phyloP scores from a whole-genome alignment of 2,888 invertebrate genomes.

The Diarsia mendica region DNA sequence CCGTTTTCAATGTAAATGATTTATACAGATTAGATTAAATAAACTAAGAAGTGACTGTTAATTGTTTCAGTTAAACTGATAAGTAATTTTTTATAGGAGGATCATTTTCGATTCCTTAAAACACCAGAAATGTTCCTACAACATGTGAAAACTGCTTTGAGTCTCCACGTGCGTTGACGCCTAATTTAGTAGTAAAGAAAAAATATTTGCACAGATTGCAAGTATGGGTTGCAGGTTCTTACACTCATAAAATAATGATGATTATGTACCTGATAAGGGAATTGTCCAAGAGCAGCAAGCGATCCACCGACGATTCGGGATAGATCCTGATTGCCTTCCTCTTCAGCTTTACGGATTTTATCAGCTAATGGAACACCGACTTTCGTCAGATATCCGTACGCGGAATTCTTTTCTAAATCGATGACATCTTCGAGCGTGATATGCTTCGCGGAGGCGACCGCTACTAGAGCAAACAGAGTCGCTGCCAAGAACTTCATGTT shows the following conservation, averaged over 20 bases:
- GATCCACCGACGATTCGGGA: slow-evolving; percentile 66
- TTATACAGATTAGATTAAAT: too few species aligned
- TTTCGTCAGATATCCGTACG: slow-evolving; percentile 62
- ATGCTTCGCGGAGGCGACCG: slow-evolving; percentile 52
- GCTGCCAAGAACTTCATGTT: slow-evolving; percentile 48
- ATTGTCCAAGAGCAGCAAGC: slow-evolving; percentile 55
- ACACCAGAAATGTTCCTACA: neutral
- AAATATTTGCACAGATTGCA: too few species aligned
- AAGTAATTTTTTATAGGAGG: neutral
- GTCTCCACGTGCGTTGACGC: too few species aligned
- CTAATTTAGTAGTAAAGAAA: too few species aligned
- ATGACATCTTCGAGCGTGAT: slow-evolving; percentile 50
- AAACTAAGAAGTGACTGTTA: too few species aligned
- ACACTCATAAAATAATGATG: neutral
- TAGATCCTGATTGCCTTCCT: slow-evolving; percentile 27
- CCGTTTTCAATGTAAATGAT: too few species aligned
- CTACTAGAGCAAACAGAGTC: slow-evolving; percentile 53
- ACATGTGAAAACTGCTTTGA: neutral
- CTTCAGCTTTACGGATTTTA: slow-evolving; percentile 55
- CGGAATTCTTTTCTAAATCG: slow-evolving; percentile 57
- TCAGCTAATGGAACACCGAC: slow-evolving; percentile 65
- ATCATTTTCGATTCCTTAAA: neutral
- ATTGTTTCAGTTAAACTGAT: neutral
- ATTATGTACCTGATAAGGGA: slow-evolving; percentile 63
- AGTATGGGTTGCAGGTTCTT: too few species aligned